phyloP scores from a whole-genome alignment of 2,797 vertebrate genomes.

The Oryzias sinensis region DNA sequence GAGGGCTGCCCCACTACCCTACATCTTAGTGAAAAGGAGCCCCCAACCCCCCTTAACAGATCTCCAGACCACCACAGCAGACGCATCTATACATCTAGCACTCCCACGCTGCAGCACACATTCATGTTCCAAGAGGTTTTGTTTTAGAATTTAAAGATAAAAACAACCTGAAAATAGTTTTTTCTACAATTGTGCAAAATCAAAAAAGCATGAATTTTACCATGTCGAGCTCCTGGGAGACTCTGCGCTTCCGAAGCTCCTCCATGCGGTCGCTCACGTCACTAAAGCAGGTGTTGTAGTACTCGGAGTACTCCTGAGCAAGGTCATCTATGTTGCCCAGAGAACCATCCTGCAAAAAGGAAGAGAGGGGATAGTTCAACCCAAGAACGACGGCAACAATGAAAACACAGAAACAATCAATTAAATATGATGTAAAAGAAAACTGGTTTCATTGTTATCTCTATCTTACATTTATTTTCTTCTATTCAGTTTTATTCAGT shows the following conservation, averaged over 20 bases:
- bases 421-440: too few species aligned
- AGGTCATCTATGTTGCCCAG: slow-evolving; percentile 97
- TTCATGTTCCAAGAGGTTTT: slow-evolving; percentile 2
- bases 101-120: slow-evolving; percentile 32
- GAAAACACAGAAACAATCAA: too few species aligned
- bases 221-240: slow-evolving; percentile 93
- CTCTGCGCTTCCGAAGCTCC: slow-evolving; percentile 89
- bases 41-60: slow-evolving; percentile 8
- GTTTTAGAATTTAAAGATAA: too few species aligned
- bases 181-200: not conserved
- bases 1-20: slow-evolving; percentile 73
- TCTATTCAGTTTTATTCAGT: too few species aligned
- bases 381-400: slow-evolving; percentile 2
- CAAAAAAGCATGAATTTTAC: slow-evolving; percentile 61
- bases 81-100: slow-evolving; percentile 26
- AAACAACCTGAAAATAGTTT: not conserved
- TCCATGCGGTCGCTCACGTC: slow-evolving; percentile 97
- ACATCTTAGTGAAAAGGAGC: slow-evolving; percentile 61
- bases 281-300: slow-evolving; percentile 95
- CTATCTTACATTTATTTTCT: too few species aligned
- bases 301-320: slow-evolving; percentile 96
- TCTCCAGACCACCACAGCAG: slow-evolving; percentile 35
- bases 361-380: slow-evolving; percentile 14
- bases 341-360: slow-evolving; percentile 87
- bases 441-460: too few species aligned